Conservation (phyloP, 2,888 invertebrate genomes). For the Lamellibrachia columna region DNA sequence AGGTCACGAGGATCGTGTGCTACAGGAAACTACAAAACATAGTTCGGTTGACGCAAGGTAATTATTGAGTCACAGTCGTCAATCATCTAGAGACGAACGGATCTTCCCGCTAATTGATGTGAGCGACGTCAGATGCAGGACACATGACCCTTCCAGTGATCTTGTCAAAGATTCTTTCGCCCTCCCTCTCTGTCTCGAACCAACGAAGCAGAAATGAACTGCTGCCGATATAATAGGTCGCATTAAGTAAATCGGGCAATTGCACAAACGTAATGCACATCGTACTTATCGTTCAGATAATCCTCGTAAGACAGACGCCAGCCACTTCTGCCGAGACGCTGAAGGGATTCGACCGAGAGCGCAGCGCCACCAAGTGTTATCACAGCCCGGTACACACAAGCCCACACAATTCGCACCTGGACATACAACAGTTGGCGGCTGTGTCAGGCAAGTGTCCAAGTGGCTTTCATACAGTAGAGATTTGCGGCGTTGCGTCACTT, state of each 20-base stretch:
- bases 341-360: not conserved
- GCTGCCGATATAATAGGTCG: not conserved
- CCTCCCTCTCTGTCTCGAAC: not conserved
- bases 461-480: not conserved
- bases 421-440: not conserved
- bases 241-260: not conserved
- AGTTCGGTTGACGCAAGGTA: no score
- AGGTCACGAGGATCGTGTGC: no score
- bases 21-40: no score
- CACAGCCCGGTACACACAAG: not conserved
- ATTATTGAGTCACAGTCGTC: no score
- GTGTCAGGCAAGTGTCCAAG: slow-evolving; percentile 5
- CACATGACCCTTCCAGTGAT: not conserved
- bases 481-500: not conserved
- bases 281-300: slow-evolving; percentile 16
- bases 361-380: not conserved
- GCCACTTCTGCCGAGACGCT: not conserved
- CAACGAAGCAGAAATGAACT: not conserved
- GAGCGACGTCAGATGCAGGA: no score
- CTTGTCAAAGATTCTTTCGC: not conserved
- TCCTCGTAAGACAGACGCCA: not conserved
- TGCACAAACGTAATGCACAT: slow-evolving; percentile 10
- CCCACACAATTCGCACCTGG: not conserved
- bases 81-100: no score
- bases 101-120: no score